Percentiles rank a stretch among this genome's conserved stretches.
Evolutionary conservation across 23 tunicate genomes (phyloP).

Genomic region (Styela clava): DNA sequence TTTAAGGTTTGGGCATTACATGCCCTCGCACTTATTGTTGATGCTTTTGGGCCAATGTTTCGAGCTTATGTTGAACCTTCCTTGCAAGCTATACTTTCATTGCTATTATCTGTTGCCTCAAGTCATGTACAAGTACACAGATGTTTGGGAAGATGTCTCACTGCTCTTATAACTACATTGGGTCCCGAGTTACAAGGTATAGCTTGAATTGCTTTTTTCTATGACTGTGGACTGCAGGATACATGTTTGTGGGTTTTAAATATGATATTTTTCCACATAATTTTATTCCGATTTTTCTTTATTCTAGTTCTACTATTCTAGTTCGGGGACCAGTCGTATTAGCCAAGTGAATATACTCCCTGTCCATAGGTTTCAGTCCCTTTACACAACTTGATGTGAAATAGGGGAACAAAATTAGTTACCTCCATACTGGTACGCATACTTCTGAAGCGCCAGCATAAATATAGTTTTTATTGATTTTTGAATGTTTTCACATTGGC

Average conservation of each 20-base stretch:
- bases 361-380: no score
- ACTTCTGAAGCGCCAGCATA: no score
- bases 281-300: no score
- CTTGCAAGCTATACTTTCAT: constrained; percentile 63
- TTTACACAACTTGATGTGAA: no score
- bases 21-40: constrained; percentile 79
- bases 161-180: constrained; percentile 84
- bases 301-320: not conserved
- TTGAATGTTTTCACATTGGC: no score
- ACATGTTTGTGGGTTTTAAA: no score
- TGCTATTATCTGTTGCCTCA: constrained; percentile 74
- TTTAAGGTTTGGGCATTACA: constrained; percentile 92
- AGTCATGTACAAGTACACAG: constrained; percentile 92
- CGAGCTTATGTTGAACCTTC: constrained; percentile 89
- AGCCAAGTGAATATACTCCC: no score
- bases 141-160: constrained; percentile 74
- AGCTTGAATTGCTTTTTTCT: not conserved
- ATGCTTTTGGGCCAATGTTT: constrained; percentile 97
- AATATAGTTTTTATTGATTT: no score
- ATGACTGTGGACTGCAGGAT: no score
- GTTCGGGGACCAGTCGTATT: not conserved
- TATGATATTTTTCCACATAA: no score
- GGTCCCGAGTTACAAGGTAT: constrained; percentile 98
- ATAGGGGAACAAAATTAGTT: no score
- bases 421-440: no score